Conservation (phyloP, 2,113 vertebrate genomes). For the Gadus chalcogrammus region DNA sequence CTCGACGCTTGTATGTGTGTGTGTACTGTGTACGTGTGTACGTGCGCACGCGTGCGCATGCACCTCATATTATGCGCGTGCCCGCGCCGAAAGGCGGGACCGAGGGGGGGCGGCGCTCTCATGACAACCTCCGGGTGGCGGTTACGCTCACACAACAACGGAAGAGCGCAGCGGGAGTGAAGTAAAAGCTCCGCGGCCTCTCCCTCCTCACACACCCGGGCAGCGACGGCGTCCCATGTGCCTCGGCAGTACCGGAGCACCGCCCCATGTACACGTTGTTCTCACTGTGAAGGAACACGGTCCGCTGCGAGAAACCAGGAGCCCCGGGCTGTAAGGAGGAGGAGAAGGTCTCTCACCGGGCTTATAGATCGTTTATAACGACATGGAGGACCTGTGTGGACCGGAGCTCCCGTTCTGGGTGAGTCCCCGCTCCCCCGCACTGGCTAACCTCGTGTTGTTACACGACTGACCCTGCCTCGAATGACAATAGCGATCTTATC, state of each 20-base stretch:
- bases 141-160: slow-evolving; percentile 18
- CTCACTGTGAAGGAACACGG: slow-evolving; percentile 14
- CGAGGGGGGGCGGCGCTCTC: slow-evolving; percentile 10
- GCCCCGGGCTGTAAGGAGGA: slow-evolving; percentile 29
- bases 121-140: slow-evolving; percentile 33
- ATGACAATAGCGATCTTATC: too few species aligned
- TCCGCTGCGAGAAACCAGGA: slow-evolving; percentile 8
- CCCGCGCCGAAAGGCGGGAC: slow-evolving; percentile 26
- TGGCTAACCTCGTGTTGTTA: too few species aligned
- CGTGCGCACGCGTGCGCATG: background rate
- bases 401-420: slow-evolving; percentile 72
- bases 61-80: background rate
- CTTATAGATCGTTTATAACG: slow-evolving; percentile 31
- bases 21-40: background rate
- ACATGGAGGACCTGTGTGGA: slow-evolving; percentile 74
- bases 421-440: slow-evolving; percentile 34
- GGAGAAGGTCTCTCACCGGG: slow-evolving; percentile 25
- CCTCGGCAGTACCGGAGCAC: too few species aligned
- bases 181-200: too few species aligned
- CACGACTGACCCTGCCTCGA: too few species aligned
- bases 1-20: slow-evolving; percentile 3
- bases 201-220: too few species aligned
- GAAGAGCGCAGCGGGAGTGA: slow-evolving; percentile 12
- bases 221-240: background rate
- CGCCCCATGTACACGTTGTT: slow-evolving; percentile 3